Base-by-base conservation (phyloP, 1,140 invertebrate genomes). In the Drosophila leontia region DNA sequence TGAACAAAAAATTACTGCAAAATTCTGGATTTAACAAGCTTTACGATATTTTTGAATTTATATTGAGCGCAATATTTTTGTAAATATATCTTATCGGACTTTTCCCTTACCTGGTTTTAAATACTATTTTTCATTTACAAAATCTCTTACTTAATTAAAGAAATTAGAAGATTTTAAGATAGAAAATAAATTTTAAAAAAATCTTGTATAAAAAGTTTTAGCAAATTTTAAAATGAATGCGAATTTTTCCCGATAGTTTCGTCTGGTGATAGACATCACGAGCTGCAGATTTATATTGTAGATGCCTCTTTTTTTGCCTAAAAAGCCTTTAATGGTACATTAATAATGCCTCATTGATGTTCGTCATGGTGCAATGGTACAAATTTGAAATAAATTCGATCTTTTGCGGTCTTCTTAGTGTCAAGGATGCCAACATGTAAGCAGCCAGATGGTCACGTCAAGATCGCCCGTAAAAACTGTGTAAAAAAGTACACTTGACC, bases 381-480 rank as follows among this genome's bases (percentile, higher is more conserved):
- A 53, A 65, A 70, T 45, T 53, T 37, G 39, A 70, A 68, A 44
- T 53, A 37, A 70, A 47, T 50, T 42, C 62, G 62, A 70, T 70
- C 17, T 26, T 37, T 68, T 70, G 67, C 23, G 35, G 41, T 68
- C 67, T 45, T 53, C 65, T 70, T 68, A 70, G 67, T 55, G 67
- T 68, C 62, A 68, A 39, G 42, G 48, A 69, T 69, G 67, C 61
- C 67, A 69, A 23, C 62, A 53, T 45, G 42, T 34, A 44, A 34
- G 47, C 37, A 23, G 45, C 41, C 67, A 69, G 67, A 69, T 69
- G 67, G 62, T 50, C 37, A 63, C 64, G 62, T 50, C 47, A 63
- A 69, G 62, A 44, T 67, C 47, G 62, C 17, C 35, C 3, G 67
- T 69, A 42, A 65, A 67, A 67, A 64, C 45, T 17, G 35, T 44